phyloP scores from a whole-genome alignment of 2,113 vertebrate genomes.

The Neogobius melanostomus region DNA sequence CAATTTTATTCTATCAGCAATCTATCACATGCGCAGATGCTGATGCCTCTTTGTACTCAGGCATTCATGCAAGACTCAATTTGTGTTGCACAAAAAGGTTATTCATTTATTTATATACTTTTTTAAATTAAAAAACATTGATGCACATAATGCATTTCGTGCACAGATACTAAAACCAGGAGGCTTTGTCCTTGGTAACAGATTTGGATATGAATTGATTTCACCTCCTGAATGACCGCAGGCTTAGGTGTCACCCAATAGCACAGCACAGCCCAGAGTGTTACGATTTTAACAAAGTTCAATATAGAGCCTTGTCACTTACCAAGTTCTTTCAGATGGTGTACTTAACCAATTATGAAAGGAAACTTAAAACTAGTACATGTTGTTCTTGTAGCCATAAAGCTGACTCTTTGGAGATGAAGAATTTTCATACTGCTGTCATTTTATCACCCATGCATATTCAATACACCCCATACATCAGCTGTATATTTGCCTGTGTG shows the following conservation, averaged over 20 bases:
- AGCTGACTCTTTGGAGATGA: neutral
- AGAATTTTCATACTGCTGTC: neutral
- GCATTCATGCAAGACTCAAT: too few species aligned
- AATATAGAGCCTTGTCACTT: neutral
- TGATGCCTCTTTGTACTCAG: too few species aligned
- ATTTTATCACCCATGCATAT: neutral
- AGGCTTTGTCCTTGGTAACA: neutral
- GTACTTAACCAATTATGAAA: neutral
- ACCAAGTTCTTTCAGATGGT: neutral
- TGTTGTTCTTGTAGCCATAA: neutral
- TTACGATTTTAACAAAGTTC: conserved; percentile 1
- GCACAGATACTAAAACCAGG: neutral
- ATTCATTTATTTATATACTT: too few species aligned
- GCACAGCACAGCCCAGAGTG: neutral
- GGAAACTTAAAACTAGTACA: neutral
- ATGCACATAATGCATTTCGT: neutral
- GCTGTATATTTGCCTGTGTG: neutral
- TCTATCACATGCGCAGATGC: too few species aligned
- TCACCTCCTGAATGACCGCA: neutral
- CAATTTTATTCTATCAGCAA: too few species aligned
- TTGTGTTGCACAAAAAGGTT: too few species aligned
- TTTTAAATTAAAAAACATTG: neutral
- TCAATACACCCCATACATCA: neutral
- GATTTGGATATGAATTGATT: conserved; percentile 6
- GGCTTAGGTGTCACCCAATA: conserved; percentile 10